phyloP scores from a whole-genome alignment of 2,113 vertebrate species.

The Anguilla japonica region DNA sequence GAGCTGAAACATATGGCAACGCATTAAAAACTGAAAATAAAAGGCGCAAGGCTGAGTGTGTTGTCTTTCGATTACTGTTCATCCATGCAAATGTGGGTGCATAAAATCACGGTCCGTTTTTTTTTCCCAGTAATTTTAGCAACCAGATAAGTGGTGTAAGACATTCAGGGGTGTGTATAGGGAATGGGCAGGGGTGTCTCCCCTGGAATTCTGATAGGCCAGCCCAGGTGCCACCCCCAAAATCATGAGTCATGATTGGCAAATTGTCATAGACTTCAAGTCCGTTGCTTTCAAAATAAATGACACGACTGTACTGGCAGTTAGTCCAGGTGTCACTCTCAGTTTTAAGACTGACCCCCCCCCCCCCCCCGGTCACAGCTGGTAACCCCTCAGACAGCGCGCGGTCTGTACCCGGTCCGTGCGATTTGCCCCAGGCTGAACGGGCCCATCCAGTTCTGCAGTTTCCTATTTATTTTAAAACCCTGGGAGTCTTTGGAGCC shows the following conservation, averaged over 20 bases:
- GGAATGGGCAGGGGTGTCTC: no score
- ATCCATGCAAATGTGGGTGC: not conserved
- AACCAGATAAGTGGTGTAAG: no score
- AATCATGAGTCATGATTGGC: no score
- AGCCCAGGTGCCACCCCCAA: no score
- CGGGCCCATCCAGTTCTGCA: not conserved
- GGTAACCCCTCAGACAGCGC: not conserved
- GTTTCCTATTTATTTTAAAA: slow-evolving; percentile 50
- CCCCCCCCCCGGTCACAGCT: not conserved
- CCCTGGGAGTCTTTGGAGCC: slow-evolving; percentile 56
- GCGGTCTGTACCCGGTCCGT: not conserved
- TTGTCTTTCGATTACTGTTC: slow-evolving; percentile 13
- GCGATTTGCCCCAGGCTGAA: not conserved
- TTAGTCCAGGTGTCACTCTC: no score
- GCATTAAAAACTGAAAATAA: slow-evolving; percentile 31
- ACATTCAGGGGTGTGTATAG: no score
- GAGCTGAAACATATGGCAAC: slow-evolving; percentile 18
- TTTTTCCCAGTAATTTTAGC: not conserved
- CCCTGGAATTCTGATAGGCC: no score
- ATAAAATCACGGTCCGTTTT: not conserved
- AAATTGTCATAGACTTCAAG: no score
- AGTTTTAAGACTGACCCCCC: not conserved
- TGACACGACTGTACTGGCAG: no score
- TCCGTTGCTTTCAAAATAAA: no score
- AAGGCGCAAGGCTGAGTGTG: not conserved